These are phyloP conservation scores for Crocuta crocuta DNA, from an alignment of 2,113 vertebrate genomes.

Conservation along the genomic window DNA sequence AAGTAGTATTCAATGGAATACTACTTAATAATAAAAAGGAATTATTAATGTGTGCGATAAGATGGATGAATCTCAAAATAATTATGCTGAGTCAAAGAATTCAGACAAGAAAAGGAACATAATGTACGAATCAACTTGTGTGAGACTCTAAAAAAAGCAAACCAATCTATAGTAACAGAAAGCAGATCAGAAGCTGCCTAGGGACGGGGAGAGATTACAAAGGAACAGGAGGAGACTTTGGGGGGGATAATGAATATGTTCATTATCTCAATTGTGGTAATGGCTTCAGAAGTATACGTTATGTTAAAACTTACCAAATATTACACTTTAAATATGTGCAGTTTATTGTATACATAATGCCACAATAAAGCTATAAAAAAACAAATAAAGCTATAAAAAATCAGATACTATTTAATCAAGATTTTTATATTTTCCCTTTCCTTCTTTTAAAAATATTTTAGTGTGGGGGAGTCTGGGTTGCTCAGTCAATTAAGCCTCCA, in stretches of 20 bases:
- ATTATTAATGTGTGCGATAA: not conserved
- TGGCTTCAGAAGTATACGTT: not conserved
- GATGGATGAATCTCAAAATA: not conserved
- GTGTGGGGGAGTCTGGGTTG: too few relatives aligned
- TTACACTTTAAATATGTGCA: not conserved
- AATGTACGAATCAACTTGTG: not conserved
- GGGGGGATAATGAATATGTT: not conserved
- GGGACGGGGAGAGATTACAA: not conserved
- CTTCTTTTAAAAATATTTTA: not conserved
- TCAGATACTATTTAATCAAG: not conserved
- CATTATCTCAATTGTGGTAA: not conserved
- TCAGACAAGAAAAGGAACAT: not conserved
- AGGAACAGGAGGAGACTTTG: not conserved
- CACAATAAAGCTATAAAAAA: not conserved
- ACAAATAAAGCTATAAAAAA: not conserved
- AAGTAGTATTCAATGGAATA: not conserved
- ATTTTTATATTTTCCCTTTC: not conserved
- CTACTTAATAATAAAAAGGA: not conserved
- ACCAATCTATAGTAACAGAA: not conserved
- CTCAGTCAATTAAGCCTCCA: too few relatives aligned
- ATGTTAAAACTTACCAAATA: not conserved
- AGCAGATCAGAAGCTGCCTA: not conserved
- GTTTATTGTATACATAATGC: not conserved
- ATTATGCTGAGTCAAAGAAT: not conserved
- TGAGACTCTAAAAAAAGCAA: not conserved